Percentiles rank a stretch among this genome's conserved stretches.
Conservation (phyloP, 2,113 vertebrate genomes). For the Centrocercus urophasianus region DNA sequence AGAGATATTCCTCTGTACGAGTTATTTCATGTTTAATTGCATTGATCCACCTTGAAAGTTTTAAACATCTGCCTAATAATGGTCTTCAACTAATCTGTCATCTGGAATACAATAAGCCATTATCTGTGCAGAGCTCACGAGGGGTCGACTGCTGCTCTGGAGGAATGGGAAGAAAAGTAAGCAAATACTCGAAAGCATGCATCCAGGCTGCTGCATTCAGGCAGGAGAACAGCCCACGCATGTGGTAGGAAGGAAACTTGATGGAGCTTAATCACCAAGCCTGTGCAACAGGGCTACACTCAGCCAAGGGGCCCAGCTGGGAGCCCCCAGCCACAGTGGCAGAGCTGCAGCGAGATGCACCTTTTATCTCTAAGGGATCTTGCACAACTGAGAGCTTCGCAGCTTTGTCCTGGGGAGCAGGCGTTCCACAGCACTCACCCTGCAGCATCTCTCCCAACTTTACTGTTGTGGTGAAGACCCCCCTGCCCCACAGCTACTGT, state of each 20-base stretch:
- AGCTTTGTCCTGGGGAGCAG: not conserved
- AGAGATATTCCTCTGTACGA: constrained; percentile 13
- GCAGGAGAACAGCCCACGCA: not conserved
- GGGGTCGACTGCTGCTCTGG: not conserved
- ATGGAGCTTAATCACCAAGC: rapidly evolving
- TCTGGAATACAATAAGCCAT: constrained; percentile 24
- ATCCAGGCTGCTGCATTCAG: not conserved
- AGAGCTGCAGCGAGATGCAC: not conserved
- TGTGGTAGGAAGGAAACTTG: not conserved
- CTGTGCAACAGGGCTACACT: not conserved
- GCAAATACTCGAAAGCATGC: not conserved
- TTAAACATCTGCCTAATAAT: constrained; percentile 46
- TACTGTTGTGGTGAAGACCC: not conserved
- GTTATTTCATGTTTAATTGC: constrained; percentile 50
- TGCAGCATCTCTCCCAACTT: not conserved
- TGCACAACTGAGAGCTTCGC: not conserved
- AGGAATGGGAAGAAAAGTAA: constrained; percentile 1
- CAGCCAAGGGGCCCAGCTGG: not conserved
- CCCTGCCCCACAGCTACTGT: rapidly evolving
- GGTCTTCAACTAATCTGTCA: constrained; percentile 1
- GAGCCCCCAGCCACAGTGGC: not conserved
- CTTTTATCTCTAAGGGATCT: not conserved
- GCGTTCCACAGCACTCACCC: not conserved
- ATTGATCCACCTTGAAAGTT: constrained; percentile 48
- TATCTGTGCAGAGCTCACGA: not conserved